These are phyloP conservation scores for Chelonia mydas DNA, from an alignment of 2,797 vertebrate species.

Conservation along the genomic window DNA sequence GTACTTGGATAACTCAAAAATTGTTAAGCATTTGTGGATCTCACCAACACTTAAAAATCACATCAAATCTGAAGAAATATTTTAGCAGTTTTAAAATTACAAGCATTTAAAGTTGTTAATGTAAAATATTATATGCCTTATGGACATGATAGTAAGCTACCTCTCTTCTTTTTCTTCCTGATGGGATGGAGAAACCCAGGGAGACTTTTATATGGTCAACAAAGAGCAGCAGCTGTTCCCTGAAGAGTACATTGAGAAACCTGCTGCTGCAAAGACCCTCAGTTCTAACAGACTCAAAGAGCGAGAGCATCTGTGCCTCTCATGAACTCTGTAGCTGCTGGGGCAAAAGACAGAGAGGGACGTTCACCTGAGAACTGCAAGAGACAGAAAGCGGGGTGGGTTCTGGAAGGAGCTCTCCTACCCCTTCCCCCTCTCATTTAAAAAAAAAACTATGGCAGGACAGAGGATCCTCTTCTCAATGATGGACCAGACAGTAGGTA, in stretches of 20 bases:
- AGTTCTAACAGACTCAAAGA: conserved; percentile 44
- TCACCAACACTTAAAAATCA: not conserved
- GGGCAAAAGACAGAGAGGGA: conserved; percentile 70
- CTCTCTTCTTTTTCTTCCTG: conserved; percentile 18
- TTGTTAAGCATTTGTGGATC: conserved; percentile 10
- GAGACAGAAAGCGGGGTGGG: conserved; percentile 17
- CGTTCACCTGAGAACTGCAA: conserved; percentile 51
- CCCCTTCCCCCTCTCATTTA: conserved; percentile 25
- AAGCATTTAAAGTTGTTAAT: conserved; percentile 21
- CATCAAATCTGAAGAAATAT: not conserved
- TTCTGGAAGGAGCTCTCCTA: conserved; percentile 41
- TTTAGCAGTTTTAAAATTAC: not conserved
- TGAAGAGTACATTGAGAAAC: conserved; percentile 57
- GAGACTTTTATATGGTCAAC: conserved; percentile 51
- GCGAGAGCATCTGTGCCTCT: conserved; percentile 59
- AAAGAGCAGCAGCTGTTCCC: conserved; percentile 54
- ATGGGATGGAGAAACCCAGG: conserved; percentile 36
- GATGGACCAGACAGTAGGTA: not conserved
- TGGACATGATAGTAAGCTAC: conserved; percentile 18
- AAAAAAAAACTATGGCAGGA: conserved; percentile 43
- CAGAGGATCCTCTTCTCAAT: conserved; percentile 35
- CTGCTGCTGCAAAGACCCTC: conserved; percentile 62
- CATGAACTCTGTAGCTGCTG: conserved; percentile 65
- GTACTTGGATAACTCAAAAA: not conserved
- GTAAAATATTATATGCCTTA: not conserved